Conservation (phyloP, 2,888 invertebrate genomes). For the Phania funesta region DNA sequence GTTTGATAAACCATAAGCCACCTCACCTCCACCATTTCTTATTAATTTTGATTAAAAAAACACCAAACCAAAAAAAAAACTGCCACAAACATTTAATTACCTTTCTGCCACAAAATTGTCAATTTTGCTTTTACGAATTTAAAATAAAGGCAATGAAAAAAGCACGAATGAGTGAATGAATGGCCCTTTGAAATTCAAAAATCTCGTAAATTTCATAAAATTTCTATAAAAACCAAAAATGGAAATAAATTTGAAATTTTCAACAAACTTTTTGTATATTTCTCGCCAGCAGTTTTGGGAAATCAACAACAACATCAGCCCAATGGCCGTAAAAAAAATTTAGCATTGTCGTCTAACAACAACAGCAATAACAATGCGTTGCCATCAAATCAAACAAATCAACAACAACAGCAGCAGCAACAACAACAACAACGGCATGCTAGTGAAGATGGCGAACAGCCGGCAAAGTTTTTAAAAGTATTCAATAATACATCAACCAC, state of each 20-base stretch:
- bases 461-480: slow-evolving; percentile 75
- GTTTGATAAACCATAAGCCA: slow-evolving; percentile 44
- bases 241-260: slow-evolving; percentile 29
- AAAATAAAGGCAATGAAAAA: background rate
- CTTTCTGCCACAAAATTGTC: slow-evolving; percentile 24
- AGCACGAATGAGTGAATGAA: background rate
- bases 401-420: slow-evolving; percentile 47
- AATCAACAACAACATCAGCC: slow-evolving; percentile 58
- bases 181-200: slow-evolving; percentile 15
- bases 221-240: slow-evolving; percentile 23
- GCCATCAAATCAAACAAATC: slow-evolving; percentile 38
- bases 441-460: slow-evolving; percentile 72
- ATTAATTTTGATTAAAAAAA: slow-evolving; percentile 25
- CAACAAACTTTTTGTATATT: slow-evolving; percentile 54
- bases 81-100: slow-evolving; percentile 9
- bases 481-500: slow-evolving; percentile 66
- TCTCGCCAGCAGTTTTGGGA: slow-evolving; percentile 63
- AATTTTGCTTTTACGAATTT: slow-evolving; percentile 15
- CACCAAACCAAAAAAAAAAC: slow-evolving; percentile 20
- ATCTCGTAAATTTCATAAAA: slow-evolving; percentile 28
- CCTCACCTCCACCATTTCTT: slow-evolving; percentile 49
- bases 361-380: slow-evolving; percentile 25
- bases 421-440: slow-evolving; percentile 46
- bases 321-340: slow-evolving; percentile 68
- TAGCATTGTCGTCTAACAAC: slow-evolving; percentile 53